A percentile compares a stretch with the other conserved stretches of the same genome.
These are phyloP conservation scores for Panurus biarmicus DNA, from an alignment of 2,113 vertebrate genomes.

Conservation along the genomic window DNA sequence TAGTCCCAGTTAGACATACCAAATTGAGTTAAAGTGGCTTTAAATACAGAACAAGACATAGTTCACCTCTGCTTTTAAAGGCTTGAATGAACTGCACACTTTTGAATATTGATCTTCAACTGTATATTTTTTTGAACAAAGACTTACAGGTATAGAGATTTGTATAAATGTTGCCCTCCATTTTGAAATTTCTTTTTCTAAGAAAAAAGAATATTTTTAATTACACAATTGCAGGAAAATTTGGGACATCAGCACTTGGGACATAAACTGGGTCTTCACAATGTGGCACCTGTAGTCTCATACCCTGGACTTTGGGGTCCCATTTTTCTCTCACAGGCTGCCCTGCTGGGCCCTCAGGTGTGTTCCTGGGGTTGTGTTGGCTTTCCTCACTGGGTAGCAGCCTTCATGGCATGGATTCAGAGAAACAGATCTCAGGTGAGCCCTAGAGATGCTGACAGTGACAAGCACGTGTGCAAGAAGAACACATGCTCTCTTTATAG, in stretches of 20 bases:
- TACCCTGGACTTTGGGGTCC: background rate
- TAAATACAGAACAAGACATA: background rate
- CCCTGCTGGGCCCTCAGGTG: background rate
- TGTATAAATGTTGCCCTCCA: background rate
- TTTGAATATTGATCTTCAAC: background rate
- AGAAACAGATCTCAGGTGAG: background rate
- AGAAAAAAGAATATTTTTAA: background rate
- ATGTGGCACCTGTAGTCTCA: background rate
- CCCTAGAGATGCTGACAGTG: background rate
- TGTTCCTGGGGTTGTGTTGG: background rate
- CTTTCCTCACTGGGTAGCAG: background rate
- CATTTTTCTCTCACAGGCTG: background rate
- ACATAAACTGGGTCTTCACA: background rate
- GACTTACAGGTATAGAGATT: background rate
- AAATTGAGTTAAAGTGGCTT: background rate
- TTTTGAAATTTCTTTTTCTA: background rate
- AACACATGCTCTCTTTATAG: background rate
- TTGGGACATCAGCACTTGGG: background rate
- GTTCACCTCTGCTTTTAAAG: constrained; percentile 20
- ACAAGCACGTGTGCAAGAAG: background rate
- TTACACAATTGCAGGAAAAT: background rate
- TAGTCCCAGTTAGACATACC: background rate
- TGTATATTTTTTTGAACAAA: background rate
- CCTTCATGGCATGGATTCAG: background rate
- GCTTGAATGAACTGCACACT: background rate